These are phyloP conservation scores for Pandion haliaetus DNA, from an alignment of 2,113 vertebrate genomes.

Conservation along the genomic window DNA sequence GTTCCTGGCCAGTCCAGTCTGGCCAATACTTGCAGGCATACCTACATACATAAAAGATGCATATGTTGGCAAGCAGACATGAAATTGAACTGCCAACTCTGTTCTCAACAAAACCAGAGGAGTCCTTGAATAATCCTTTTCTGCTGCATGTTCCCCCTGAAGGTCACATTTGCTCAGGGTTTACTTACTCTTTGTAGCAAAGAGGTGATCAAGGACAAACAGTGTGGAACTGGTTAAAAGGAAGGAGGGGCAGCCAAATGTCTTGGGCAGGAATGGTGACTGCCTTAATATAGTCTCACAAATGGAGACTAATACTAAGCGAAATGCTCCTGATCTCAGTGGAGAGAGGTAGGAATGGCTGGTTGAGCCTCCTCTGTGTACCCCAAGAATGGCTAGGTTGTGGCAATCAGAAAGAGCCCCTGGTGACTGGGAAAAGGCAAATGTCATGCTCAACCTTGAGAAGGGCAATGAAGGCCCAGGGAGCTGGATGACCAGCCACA, in stretches of 20 bases:
- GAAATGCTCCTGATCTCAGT: neutral
- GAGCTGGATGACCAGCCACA: neutral
- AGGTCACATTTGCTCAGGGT: neutral
- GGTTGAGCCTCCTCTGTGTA: neutral
- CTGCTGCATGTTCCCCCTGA: neutral
- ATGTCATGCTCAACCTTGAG: neutral
- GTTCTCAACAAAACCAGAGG: neutral
- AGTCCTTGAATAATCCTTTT: neutral
- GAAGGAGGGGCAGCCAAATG: neutral
- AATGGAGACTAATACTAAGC: neutral
- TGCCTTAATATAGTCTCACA: neutral
- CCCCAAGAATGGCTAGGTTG: neutral
- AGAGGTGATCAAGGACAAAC: neutral
- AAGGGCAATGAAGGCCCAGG: neutral
- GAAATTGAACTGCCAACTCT: neutral
- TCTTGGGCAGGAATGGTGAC: neutral
- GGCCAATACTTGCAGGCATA: neutral
- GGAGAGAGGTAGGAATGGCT: neutral
- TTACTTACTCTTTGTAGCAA: neutral
- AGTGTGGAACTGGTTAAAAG: neutral
- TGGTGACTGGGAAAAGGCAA: neutral
- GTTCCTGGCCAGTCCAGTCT: neutral
- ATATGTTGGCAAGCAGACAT: neutral
- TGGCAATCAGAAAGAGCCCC: neutral
- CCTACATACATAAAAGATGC: neutral